These are phyloP conservation scores for Lontra canadensis DNA, from an alignment of 2,113 vertebrate genomes.

Conservation along the genomic window DNA sequence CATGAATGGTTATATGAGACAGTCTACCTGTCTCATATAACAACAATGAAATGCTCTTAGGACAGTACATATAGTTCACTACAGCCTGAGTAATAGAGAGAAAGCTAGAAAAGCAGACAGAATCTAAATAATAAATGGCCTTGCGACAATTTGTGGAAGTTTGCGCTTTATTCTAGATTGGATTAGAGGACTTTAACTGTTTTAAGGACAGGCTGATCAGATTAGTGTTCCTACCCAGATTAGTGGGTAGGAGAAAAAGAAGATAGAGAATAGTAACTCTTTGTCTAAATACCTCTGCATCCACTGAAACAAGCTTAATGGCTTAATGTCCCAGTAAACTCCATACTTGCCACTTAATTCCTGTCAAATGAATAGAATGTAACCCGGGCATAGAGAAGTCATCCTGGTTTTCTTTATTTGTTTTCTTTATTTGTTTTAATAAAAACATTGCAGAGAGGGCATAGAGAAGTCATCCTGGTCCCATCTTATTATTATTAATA, in stretches of 20 bases:
- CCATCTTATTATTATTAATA: not conserved
- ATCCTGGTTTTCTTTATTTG: not conserved
- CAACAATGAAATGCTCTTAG: not conserved
- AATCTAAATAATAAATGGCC: not conserved
- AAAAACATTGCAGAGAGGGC: no score
- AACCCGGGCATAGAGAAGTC: not conserved
- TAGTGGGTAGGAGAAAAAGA: not conserved
- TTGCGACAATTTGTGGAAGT: not conserved
- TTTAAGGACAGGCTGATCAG: not conserved
- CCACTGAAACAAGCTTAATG: not conserved
- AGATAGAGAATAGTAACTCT: not conserved
- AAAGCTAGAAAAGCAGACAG: not conserved
- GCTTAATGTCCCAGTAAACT: not conserved
- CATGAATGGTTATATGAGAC: no score
- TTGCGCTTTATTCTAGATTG: not conserved
- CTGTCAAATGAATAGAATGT: not conserved
- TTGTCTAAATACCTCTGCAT: not conserved
- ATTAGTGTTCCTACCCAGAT: not conserved
- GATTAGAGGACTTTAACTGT: not conserved
- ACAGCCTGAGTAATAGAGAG: not conserved
- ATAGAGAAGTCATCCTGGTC: not conserved
- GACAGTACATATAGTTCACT: not conserved
- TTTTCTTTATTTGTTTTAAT: no score
- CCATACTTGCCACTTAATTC: not conserved
- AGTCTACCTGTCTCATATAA: not conserved